Evolutionary conservation across 2,888 invertebrate species (phyloP).

Genomic region (Eupithecia insigniata): DNA sequence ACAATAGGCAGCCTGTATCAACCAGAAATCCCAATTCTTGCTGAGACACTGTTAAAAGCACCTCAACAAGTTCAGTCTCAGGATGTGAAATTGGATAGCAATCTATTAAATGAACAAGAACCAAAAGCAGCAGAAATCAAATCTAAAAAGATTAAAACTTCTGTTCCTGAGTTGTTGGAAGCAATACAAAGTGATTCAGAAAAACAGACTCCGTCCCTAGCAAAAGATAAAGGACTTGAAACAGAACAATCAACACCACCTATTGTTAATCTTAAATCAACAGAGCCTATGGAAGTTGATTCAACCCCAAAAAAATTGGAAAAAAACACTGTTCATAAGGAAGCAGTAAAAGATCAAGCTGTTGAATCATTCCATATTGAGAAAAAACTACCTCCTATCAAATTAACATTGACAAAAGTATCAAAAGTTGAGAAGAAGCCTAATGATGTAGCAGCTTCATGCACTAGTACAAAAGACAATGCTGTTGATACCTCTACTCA

Average conservation of each 20-base stretch:
- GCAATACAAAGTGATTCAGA: slow-evolving; percentile 3
- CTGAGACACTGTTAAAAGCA: slow-evolving; percentile 7
- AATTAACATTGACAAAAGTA: slow-evolving; percentile 37
- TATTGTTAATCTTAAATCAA: slow-evolving; percentile 7
- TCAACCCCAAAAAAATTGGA: neutral
- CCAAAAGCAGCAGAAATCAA: slow-evolving; percentile 2
- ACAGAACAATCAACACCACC: neutral
- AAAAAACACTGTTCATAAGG: neutral
- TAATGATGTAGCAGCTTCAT: slow-evolving; percentile 36
- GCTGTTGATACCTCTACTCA: slow-evolving; percentile 16
- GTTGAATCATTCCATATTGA: slow-evolving; percentile 25
- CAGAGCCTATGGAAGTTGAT: slow-evolving; percentile 18
- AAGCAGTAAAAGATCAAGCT: neutral
- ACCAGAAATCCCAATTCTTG: neutral
- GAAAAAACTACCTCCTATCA: slow-evolving; percentile 36
- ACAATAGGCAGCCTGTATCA: neutral
- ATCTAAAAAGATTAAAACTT: neutral
- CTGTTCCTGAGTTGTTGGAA: neutral
- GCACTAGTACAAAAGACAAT: slow-evolving; percentile 20
- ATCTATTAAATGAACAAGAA: neutral
- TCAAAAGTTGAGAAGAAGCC: slow-evolving; percentile 33
- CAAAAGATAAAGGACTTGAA: neutral
- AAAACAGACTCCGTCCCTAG: neutral
- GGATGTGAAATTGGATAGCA: neutral
- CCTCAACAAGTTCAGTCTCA: slow-evolving; percentile 3